Base-by-base conservation (phyloP, 2,888 invertebrate species). In the Anorthoa munda region DNA sequence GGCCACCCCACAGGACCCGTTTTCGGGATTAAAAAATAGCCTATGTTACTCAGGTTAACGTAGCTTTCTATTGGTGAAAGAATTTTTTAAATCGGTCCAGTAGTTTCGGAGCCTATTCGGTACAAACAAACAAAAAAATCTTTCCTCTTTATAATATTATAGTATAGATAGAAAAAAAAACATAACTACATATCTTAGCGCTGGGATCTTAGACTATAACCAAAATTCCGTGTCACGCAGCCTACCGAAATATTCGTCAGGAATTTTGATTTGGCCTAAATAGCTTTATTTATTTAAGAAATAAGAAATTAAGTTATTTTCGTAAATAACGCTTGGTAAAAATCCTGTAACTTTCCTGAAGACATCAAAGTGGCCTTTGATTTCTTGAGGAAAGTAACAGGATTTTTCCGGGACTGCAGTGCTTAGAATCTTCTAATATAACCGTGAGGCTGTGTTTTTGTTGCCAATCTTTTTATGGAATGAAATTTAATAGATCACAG, bases 201-300 rank as follows among this genome's bases (percentile, higher is more conserved):
- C n/a, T n/a, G n/a, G n/a, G 39, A 39, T 39, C 39, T 7, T 39
- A 9, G 39, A 39, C 39, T 39, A 39, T 39, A 9, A 82, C 78
- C 48, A 60, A n/a, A 48, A 64, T 70, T 64, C 13, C 55, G 51
- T 65, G 60, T 58, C 66, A 67, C 68, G 11, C 5, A 66, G 64
- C 51, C 63, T 48, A 58, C 48, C 66, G 26, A 45, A 50, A 53
- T 58, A 70, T 65, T 67, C 21, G 18, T 12, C 26, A 70, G 26
- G 69, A 74, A 81, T 74, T 74, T 66, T 65, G 82, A 81, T 73
- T 82, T 64, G 5, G 23, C 46, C 50, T 56, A 65, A 69, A 82
- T 66, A 82, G 66, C 63, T 64, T 70, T 72, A 68, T 65, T 73
- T 56, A 26, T 50, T 68, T n/a, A 64, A 23, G 18, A 15, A 67